phyloP scores from a whole-genome alignment of 2,113 vertebrate species.

The Myodes glareolus region DNA sequence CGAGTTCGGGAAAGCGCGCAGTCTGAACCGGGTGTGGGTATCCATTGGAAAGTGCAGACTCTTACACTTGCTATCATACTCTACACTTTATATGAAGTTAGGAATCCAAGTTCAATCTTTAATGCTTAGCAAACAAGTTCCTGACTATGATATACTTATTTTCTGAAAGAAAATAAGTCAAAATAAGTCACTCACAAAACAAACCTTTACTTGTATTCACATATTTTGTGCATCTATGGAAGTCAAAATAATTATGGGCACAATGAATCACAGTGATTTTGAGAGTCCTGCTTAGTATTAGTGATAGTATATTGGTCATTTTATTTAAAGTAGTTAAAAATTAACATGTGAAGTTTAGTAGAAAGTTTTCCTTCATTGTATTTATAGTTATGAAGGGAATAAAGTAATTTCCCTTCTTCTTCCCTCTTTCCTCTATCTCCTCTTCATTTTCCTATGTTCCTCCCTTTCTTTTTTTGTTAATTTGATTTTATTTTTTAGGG shows the following conservation, averaged over 20 bases:
- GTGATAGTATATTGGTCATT: not conserved
- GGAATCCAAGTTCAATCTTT: not conserved
- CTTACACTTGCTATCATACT: not conserved
- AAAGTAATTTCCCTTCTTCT: not conserved
- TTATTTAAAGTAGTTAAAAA: not conserved
- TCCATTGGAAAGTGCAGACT: too few species aligned
- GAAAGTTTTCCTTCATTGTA: not conserved
- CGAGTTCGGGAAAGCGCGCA: too few species aligned
- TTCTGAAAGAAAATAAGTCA: not conserved
- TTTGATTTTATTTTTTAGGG: not conserved
- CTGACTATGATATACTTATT: not conserved
- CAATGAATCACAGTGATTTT: not conserved
- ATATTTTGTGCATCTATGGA: not conserved
- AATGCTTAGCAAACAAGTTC: not conserved
- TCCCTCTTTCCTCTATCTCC: not conserved
- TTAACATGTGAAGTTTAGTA: not conserved
- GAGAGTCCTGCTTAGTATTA: not conserved
- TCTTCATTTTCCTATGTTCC: not conserved
- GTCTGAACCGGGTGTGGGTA: too few species aligned
- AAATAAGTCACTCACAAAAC: not conserved
- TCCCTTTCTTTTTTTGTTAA: fast-evolving
- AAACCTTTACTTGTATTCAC: too few species aligned
- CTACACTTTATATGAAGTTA: not conserved
- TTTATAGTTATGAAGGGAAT: not conserved
- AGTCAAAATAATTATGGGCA: not conserved